Evolutionary conservation across 2,888 invertebrate species (phyloP).

Genomic region (Lasioglossum zephyrum): DNA sequence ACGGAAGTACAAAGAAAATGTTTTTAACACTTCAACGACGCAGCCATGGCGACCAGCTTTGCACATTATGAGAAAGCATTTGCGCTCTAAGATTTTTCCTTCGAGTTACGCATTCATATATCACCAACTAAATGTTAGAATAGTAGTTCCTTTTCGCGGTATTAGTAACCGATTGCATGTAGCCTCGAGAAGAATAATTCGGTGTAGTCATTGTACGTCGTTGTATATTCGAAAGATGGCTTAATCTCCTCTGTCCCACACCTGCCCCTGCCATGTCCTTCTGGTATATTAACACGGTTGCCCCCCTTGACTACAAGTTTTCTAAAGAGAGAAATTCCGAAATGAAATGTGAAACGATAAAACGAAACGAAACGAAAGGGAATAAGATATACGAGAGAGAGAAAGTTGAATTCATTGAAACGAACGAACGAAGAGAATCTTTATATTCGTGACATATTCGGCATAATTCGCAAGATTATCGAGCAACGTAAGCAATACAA

Average conservation of each 20-base stretch:
- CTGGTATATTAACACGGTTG: slow-evolving; percentile 63
- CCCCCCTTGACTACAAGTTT: slow-evolving; percentile 84
- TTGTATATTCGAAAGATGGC: slow-evolving; percentile 54
- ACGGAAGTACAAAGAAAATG: background rate
- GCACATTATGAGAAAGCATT: slow-evolving; percentile 9
- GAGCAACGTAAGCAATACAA: slow-evolving; percentile 49
- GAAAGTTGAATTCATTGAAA: slow-evolving; percentile 19
- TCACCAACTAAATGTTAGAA: slow-evolving; percentile 24
- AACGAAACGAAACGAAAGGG: background rate
- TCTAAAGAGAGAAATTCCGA: slow-evolving; percentile 66
- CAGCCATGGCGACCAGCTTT: slow-evolving; percentile 19
- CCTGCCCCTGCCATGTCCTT: slow-evolving; percentile 55
- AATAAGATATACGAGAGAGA: background rate
- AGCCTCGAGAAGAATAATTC: slow-evolving; percentile 49
- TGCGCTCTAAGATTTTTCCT: slow-evolving; percentile 18
- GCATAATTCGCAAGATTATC: slow-evolving; percentile 54
- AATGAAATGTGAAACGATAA: background rate
- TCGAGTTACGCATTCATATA: slow-evolving; percentile 20
- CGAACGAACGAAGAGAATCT: slow-evolving; percentile 25
- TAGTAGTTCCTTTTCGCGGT: slow-evolving; percentile 42
- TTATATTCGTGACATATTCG: slow-evolving; percentile 61
- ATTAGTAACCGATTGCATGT: slow-evolving; percentile 46
- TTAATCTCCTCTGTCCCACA: slow-evolving; percentile 62
- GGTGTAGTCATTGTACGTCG: slow-evolving; percentile 41
- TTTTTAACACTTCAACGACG: slow-evolving; percentile 46